phyloP scores from a whole-genome alignment of 2,888 invertebrate species.

The Ectobius pallidus region DNA sequence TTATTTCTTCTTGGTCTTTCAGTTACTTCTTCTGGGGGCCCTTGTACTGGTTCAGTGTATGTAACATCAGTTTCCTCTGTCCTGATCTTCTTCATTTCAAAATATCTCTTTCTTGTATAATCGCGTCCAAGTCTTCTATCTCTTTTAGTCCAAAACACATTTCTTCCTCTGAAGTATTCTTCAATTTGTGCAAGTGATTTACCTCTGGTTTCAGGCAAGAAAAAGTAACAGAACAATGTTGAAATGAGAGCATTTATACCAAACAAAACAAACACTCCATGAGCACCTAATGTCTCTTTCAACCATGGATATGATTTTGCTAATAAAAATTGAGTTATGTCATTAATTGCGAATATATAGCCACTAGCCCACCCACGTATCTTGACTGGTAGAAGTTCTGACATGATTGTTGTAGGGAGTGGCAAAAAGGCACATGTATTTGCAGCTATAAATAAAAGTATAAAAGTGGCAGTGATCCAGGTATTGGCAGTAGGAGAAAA shows the following conservation, averaged over 20 bases:
- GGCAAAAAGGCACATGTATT: conserved; percentile 77
- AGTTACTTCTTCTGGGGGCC: neutral
- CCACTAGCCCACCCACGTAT: conserved; percentile 76
- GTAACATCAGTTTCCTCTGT: neutral
- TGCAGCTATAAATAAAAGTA: conserved; percentile 72
- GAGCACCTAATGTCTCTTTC: conserved; percentile 60
- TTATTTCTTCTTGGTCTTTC: neutral
- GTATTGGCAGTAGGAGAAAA: conserved; percentile 48
- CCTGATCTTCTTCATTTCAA: conserved; percentile 18
- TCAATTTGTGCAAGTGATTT: conserved; percentile 75
- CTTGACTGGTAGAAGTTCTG: conserved; percentile 75
- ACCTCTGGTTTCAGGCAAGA: conserved; percentile 77
- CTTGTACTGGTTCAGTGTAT: neutral
- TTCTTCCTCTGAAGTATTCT: conserved; percentile 74
- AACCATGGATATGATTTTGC: conserved; percentile 71
- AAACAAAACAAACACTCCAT: conserved; percentile 73
- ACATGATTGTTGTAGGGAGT: conserved; percentile 75
- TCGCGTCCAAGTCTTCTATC: conserved; percentile 3
- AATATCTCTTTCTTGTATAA: neutral
- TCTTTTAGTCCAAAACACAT: conserved; percentile 52
- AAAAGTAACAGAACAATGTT: conserved; percentile 68
- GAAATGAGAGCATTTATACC: conserved; percentile 67
- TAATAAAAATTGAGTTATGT: conserved; percentile 68
- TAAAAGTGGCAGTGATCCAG: conserved; percentile 57
- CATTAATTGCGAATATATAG: conserved; percentile 73